Base-by-base conservation (phyloP, 2,797 vertebrate species). In the Limnodromus scolopaceus region DNA sequence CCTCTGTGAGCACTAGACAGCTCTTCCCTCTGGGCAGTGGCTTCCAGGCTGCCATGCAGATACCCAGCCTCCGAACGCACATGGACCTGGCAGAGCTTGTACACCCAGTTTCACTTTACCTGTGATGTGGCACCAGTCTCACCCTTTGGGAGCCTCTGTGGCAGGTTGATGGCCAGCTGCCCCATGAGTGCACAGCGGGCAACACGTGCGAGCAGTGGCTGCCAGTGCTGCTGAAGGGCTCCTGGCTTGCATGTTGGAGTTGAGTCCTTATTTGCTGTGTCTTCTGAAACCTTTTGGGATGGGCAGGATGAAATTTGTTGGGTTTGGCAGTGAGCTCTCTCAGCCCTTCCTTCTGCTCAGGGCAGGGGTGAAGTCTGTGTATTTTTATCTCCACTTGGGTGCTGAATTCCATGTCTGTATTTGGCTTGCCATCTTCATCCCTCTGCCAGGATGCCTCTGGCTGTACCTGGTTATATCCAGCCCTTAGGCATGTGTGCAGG, bases 401-500 rank as follows among this genome's bases (percentile, higher is more conserved):
- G 20, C 53, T 0, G 2, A 84, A 96, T 97, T 94, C 61, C 81
- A 22, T 87, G 81, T 58, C 95, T 94, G 92, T 96, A 91, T 96
- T 94, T 93, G 88, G 93, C 60, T 95, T 0, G 0, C 19, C 0
- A 0, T 81, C 81, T 90, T 94, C 8, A 0, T 69, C 17, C 27
- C 18, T 64, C 48, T 70, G 58, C 34, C 28, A 68, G 77, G 77
- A 72, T 51, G 85, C 84, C 75, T 93, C 68, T 41, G 38, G 55
- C 41, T 0, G 13, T 97, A 97, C 96, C 95, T 97, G 94, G 43
- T 69, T 96, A 91, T 88, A 91, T 96, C 87, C 69, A 88, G 84
- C 72, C 38, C 78, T 78, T 78, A 32, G 65, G 89, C 89, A 89
- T 87, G 57, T 7, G 3, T 54, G 43, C 0, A 4, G 54, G 46